A percentile compares a stretch with the other conserved stretches of the same genome.
Evolutionary conservation across 37 sponge, comb jelly and placozoan species (phyloP).

Genomic region (Chondrilla cf. caribensis): DNA sequence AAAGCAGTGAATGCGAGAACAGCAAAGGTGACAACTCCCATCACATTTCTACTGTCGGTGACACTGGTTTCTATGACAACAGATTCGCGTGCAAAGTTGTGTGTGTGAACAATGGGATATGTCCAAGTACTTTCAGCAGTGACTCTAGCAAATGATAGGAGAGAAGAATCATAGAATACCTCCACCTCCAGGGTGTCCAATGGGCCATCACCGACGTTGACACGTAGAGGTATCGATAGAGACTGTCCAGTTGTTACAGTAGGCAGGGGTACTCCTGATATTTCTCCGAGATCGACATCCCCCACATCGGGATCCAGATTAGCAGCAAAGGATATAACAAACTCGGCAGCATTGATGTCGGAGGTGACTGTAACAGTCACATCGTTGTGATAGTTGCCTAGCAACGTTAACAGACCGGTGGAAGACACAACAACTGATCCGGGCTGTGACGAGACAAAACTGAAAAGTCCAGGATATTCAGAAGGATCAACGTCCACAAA

Average conservation of each 20-base stretch:
- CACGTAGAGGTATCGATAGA: constrained; percentile 44
- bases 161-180: constrained; percentile 48
- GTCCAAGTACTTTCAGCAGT: constrained; percentile 32
- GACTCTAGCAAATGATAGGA: constrained; percentile 25
- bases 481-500: constrained; percentile 25
- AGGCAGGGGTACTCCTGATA: constrained; percentile 44
- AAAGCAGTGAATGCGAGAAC: constrained; percentile 30
- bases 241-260: constrained; percentile 13
- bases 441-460: constrained; percentile 28
- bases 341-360: background rate
- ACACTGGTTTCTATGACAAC: constrained; percentile 33
- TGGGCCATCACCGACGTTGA: constrained; percentile 49
- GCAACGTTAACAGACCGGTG: constrained; percentile 44
- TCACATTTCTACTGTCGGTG: constrained; percentile 16
- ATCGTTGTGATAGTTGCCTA: constrained; percentile 35
- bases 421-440: constrained; percentile 22
- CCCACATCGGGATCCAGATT: constrained; percentile 76
- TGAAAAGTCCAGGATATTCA: constrained; percentile 32
- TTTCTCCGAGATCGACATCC: constrained; percentile 70
- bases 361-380: constrained; percentile 33
- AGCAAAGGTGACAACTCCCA: constrained; percentile 37
- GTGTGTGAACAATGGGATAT: too few species aligned
- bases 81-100: background rate
- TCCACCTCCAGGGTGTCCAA: constrained; percentile 52
- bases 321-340: background rate